Evolutionary conservation across 2,113 vertebrate genomes (phyloP), one percentile per base, ranked within the genome.

Genomic region (Neotragus moschatus): DNA sequence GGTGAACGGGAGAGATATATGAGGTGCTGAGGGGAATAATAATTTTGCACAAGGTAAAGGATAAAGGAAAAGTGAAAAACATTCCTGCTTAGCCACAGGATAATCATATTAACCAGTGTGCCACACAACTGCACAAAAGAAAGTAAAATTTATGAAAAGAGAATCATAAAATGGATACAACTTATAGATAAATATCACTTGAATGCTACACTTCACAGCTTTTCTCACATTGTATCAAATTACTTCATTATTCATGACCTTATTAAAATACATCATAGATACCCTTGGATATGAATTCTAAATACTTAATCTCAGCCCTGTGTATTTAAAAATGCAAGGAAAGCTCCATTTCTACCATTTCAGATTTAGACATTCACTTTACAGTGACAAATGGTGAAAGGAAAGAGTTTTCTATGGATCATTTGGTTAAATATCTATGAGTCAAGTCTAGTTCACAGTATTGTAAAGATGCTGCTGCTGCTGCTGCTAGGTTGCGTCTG

Each of bases 181-280:
- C 88, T 94, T 89, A 39, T 53, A 94, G 96, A 97, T 96, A 98
- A 98, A 97, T 93, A 98, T 93, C 93, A 94, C 88, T 94, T 73
- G 91, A 96, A 84, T 53, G 94, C 84, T 92, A 89, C 91, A 97
- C 82, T 91, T 97, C 97, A 96, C 79, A 88, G 97, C 79, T 91
- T 97, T 96, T 82, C 84, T 75, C 84, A 93, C 60, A 87, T 93
- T 97, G 91, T 95, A 49, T 96, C 95, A 97, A 98, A 97, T 97
- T 95, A 96, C 94, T 98, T 98, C 73, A 96, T 96, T 98, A 97
- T 98, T 96, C 94, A 96, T 93, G 92, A 98, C 79, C 97, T 98
- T 95, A 96, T 97, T 96, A 97, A 96, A 97, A 92, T 56, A 91
- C 58, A 91, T 97, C 92, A 95, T 49, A 79, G 82, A 80, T 81